Evolutionary conservation across 92 coral and sea anemone genomes (phyloP).

Genomic region (Nematostella vectensis): DNA sequence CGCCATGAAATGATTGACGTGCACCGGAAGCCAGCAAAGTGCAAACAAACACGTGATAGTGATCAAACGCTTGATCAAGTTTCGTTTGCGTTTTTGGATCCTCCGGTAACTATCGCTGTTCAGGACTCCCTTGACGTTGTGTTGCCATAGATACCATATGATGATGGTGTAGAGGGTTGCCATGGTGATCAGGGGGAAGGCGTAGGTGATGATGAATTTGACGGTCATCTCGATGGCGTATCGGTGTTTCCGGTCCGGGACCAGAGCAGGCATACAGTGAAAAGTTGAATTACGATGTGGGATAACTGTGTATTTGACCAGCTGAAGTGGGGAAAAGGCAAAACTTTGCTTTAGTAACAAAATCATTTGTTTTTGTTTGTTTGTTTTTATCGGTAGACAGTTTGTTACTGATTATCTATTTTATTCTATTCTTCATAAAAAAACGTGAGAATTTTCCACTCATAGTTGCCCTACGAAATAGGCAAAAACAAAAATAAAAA

Average conservation of each 20-base stretch:
- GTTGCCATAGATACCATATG: slow-evolving; percentile 29
- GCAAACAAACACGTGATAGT: slow-evolving; percentile 37
- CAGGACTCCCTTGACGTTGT: slow-evolving; percentile 27
- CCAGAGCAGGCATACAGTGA: slow-evolving; percentile 5
- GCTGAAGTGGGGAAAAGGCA: too few species aligned
- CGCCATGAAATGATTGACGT: slow-evolving; percentile 41
- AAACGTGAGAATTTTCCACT: too few species aligned
- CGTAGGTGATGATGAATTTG: slow-evolving; percentile 28
- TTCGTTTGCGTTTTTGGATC: slow-evolving; percentile 21
- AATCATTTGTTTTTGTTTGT: too few species aligned
- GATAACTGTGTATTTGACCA: slow-evolving; percentile 9
- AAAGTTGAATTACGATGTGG: too few species aligned
- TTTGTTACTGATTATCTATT: too few species aligned
- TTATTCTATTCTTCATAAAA: too few species aligned
- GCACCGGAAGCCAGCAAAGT: slow-evolving; percentile 57
- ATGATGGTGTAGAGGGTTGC: slow-evolving; percentile 42
- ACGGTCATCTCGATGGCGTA: slow-evolving; percentile 12
- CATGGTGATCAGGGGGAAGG: slow-evolving; percentile 37
- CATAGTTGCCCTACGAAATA: too few species aligned
- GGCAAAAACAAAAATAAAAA: too few species aligned
- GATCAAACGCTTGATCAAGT: slow-evolving; percentile 15
- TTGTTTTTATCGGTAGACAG: too few species aligned
- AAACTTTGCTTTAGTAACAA: too few species aligned
- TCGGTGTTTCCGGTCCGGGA: neutral
- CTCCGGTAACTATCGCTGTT: slow-evolving; percentile 16